Percentiles rank a stretch among this genome's conserved stretches.
Evolutionary conservation across 2,797 vertebrate genomes (phyloP).

Genomic region (Thalassophryne amazonica): DNA sequence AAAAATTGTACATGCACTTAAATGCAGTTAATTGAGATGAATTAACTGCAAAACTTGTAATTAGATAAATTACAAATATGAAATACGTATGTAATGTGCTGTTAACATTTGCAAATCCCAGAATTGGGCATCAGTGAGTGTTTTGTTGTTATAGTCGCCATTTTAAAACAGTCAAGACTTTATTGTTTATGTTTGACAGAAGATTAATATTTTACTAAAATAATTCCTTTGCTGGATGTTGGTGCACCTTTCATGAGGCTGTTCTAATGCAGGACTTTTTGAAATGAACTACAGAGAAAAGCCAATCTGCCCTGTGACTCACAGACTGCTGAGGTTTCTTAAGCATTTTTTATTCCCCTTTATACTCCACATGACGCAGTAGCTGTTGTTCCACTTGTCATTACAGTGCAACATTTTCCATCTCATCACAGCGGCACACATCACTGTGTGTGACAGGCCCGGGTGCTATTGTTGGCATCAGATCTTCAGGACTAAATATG

Average conservation of each 20-base stretch:
- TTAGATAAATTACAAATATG: too few species aligned
- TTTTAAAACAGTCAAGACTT: too few species aligned
- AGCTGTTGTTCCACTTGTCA: conserved; percentile 15
- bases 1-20: too few species aligned
- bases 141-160: too few species aligned
- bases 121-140: too few species aligned
- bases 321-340: neutral
- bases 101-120: too few species aligned
- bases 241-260: neutral
- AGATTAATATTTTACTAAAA: too few species aligned
- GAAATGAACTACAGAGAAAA: neutral
- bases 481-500: conserved; percentile 19
- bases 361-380: conserved; percentile 8
- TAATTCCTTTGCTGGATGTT: too few species aligned
- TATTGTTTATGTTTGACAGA: too few species aligned
- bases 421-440: conserved; percentile 15
- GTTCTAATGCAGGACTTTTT: neutral
- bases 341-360: conserved; percentile 6
- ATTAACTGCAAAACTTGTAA: too few species aligned
- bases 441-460: conserved; percentile 22
- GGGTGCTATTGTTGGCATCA: conserved; percentile 8
- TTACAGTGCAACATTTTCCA: conserved; percentile 13
- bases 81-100: too few species aligned
- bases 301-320: neutral
- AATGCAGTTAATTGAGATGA: too few species aligned